Evolutionary conservation across 1,140 invertebrate species (phyloP), one percentile per base, ranked within the genome.

Genomic region (Alviniconcha marisindica): DNA sequence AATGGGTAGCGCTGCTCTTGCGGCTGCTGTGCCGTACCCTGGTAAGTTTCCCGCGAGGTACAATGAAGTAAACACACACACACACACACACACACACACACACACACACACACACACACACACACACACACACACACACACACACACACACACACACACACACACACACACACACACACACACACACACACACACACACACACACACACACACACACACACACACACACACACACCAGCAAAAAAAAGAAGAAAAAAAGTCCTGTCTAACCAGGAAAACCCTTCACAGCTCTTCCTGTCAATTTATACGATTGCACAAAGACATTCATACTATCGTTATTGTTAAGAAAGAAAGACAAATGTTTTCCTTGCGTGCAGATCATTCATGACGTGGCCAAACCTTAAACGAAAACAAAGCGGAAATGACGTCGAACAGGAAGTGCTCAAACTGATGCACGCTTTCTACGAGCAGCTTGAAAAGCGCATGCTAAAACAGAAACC

Each of bases 101-200:
- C 48, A 21, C 7, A 51, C 48, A 51, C 7, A 51, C 21, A 51
- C 48, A 51, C 54, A 60, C 54, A 60, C 21, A 24, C 12, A 60
- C 54, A 60, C n/a, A n/a, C n/a, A n/a, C n/a, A n/a, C n/a, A 51
- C 10, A 51, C 21, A 7, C 48, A 21, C 48, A 7, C 21, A 51
- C 7, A 51, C 48, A 14, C 18, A 12, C 56, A 28, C 15, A 60
- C 18, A 28, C 18, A 60, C 56, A 60, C 15, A 60, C 56, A 28
- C 15, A 60, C 56, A 60, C 15, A 60, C n/a, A 60, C 56, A 60
- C 63, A 66, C 63, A 66, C 28, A 33, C n/a, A 66, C 63, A 66
- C 44, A 66, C 63, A 66, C 63, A 66, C 63, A 66, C 63, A 66
- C 63, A 66, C 63, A 66, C 63, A 66, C 28, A 33, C 21, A 33